A percentile compares a stretch with the other conserved stretches of the same genome.
phyloP scores from a whole-genome alignment of 2,888 invertebrate genomes.

The Cataglyphis cursor region DNA sequence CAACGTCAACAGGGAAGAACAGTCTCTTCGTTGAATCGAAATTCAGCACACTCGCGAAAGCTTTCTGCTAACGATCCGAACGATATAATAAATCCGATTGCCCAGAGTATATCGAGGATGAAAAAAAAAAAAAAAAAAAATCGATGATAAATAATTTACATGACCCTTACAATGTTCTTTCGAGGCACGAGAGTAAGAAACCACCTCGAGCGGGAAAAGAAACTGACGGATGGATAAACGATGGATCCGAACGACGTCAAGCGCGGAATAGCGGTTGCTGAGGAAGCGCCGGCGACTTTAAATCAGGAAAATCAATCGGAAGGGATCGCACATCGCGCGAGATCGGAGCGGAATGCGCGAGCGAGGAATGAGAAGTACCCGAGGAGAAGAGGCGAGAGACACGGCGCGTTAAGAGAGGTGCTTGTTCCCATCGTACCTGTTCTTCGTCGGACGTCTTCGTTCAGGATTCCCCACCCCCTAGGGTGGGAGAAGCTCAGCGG shows the following conservation, averaged over 20 bases:
- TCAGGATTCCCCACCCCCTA: neutral
- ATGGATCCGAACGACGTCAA: neutral
- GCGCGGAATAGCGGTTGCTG: constrained; percentile 3
- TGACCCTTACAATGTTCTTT: neutral
- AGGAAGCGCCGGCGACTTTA: constrained; percentile 40
- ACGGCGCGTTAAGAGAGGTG: constrained; percentile 1
- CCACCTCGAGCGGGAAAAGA: neutral
- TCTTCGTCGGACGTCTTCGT: constrained; percentile 49
- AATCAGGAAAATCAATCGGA: constrained; percentile 37
- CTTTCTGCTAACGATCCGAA: neutral
- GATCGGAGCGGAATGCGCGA: constrained; percentile 59
- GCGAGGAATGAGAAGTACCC: constrained; percentile 56
- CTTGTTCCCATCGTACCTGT: constrained; percentile 63
- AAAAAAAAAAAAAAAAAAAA: neutral
- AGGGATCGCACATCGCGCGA: constrained; percentile 46
- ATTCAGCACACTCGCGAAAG: neutral
- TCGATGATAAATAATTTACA: constrained; percentile 6
- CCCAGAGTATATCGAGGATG: neutral
- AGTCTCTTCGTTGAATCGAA: neutral
- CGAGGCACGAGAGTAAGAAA: neutral
- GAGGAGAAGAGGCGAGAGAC: neutral
- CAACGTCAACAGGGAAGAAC: constrained; percentile 8
- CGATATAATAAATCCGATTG: neutral
- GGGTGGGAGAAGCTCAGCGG: constrained; percentile 57
- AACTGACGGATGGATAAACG: neutral